Conservation (phyloP, 2,797 vertebrate genomes). For the Paratrypauchen microcephalus region DNA sequence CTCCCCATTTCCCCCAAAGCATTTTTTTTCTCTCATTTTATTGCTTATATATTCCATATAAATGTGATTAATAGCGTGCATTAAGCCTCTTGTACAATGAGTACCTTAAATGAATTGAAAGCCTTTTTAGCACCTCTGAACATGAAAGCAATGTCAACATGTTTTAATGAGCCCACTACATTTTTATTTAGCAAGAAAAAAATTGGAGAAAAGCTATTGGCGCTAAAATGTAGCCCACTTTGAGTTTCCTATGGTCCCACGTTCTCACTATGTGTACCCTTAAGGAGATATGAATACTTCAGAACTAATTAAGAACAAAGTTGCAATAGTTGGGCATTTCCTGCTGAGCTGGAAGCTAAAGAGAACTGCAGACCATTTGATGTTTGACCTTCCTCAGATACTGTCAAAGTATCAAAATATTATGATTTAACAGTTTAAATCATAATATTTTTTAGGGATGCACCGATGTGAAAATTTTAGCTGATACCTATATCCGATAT, state of each 20-base stretch:
- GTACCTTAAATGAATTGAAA: slow-evolving; percentile 40
- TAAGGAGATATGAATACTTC: slow-evolving; percentile 54
- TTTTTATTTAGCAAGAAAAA: slow-evolving; percentile 52
- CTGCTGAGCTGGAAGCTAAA: slow-evolving; percentile 25
- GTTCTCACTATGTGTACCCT: slow-evolving; percentile 45
- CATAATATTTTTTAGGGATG: too few species aligned
- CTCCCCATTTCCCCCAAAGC: slow-evolving; percentile 37
- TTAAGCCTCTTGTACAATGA: slow-evolving; percentile 37
- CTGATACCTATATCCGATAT: too few species aligned
- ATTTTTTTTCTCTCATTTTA: slow-evolving; percentile 45
- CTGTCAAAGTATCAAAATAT: too few species aligned
- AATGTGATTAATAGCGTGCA: slow-evolving; percentile 42
- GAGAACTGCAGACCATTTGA: neutral
- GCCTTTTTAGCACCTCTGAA: slow-evolving; percentile 28
- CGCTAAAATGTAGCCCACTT: slow-evolving; percentile 45
- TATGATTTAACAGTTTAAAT: too few species aligned
- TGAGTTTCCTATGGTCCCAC: slow-evolving; percentile 37
- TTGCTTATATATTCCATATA: slow-evolving; percentile 29
- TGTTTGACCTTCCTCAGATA: neutral
- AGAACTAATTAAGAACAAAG: slow-evolving; percentile 68
- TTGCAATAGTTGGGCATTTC: slow-evolving; percentile 50
- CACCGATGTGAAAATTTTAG: too few species aligned
- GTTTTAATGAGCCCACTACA: slow-evolving; percentile 59
- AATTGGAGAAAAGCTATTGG: slow-evolving; percentile 35
- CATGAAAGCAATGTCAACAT: slow-evolving; percentile 59